Evolutionary conservation across 2,113 vertebrate species (phyloP).

Genomic region (Lates calcarifer): DNA sequence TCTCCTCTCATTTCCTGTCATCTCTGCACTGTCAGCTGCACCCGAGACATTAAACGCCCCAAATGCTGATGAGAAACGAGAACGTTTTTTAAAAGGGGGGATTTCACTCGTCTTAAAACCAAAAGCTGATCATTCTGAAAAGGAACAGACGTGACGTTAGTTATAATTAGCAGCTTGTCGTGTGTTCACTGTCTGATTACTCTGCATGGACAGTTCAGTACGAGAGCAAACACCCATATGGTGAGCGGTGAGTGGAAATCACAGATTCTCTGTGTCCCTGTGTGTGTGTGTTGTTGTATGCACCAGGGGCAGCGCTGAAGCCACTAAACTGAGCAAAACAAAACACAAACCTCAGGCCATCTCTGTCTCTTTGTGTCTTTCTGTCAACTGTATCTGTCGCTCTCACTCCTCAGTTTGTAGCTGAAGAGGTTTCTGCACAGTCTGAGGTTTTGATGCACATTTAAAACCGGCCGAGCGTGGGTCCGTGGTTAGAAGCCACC

Average conservation of each 20-base stretch:
- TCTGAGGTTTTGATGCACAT: no score
- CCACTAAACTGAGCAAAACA: slow-evolving; percentile 27
- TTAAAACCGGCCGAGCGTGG: no score
- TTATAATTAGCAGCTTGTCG: neutral
- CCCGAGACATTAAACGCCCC: neutral
- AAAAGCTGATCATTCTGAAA: no score
- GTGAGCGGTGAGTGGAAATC: slow-evolving; percentile 5
- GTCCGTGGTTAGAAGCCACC: no score
- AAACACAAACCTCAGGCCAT: slow-evolving; percentile 26
- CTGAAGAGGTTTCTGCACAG: no score
- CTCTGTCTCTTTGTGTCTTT: neutral
- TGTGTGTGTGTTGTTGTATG: neutral
- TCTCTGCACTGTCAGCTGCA: neutral
- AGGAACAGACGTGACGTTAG: neutral
- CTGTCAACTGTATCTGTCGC: neutral
- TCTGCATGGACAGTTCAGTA: slow-evolving; percentile 7
- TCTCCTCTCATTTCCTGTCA: neutral
- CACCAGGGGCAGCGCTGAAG: slow-evolving; percentile 20
- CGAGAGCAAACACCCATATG: slow-evolving; percentile 31
- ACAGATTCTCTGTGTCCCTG: neutral
- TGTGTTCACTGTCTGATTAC: neutral
- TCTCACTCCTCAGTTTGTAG: no score
- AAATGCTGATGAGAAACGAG: no score
- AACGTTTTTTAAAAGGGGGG: neutral
- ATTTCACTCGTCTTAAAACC: neutral